Evolutionary conservation across 64 coral and sea anemone species (phyloP).

Genomic region (Anthopleura sola): DNA sequence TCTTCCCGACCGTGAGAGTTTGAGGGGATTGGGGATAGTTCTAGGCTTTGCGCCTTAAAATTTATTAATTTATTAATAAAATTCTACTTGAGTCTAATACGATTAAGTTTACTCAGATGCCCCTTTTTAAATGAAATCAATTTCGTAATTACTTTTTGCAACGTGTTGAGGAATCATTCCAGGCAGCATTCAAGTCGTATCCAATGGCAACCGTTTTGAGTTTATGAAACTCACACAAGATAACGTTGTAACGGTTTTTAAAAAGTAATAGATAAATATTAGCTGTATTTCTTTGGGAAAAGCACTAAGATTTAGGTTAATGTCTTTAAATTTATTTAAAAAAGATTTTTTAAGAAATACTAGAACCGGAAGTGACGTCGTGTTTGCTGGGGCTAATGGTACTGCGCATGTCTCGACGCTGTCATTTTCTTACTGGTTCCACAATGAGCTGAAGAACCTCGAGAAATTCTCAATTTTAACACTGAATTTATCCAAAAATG

Average conservation of each 20-base stretch:
- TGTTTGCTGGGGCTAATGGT: not conserved
- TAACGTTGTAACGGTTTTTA: not conserved
- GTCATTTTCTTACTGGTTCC: conserved; percentile 73
- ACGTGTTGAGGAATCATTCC: not conserved
- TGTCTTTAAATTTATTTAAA: not conserved
- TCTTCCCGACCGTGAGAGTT: not conserved
- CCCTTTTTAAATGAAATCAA: not conserved
- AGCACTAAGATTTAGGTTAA: not conserved
- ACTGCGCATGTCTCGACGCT: conserved; percentile 74
- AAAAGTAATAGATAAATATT: not conserved
- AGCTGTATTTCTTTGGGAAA: not conserved
- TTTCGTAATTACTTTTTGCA: not conserved
- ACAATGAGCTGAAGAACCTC: conserved; percentile 17
- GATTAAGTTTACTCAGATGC: no score
- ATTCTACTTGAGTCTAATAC: no score
- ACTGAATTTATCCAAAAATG: conserved; percentile 5
- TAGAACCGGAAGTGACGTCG: conserved; percentile 15
- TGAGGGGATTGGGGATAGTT: not conserved
- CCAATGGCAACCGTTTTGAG: not conserved
- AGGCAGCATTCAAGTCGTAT: not conserved
- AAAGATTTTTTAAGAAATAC: not conserved
- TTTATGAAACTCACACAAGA: not conserved
- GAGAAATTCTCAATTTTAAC: conserved; percentile 24
- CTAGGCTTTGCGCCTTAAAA: not conserved
- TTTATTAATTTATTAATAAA: no score